A percentile compares a stretch with the other conserved stretches of the same genome.
Evolutionary conservation across 2,113 vertebrate species (phyloP).

Genomic region (Misgurnus mizolepis): DNA sequence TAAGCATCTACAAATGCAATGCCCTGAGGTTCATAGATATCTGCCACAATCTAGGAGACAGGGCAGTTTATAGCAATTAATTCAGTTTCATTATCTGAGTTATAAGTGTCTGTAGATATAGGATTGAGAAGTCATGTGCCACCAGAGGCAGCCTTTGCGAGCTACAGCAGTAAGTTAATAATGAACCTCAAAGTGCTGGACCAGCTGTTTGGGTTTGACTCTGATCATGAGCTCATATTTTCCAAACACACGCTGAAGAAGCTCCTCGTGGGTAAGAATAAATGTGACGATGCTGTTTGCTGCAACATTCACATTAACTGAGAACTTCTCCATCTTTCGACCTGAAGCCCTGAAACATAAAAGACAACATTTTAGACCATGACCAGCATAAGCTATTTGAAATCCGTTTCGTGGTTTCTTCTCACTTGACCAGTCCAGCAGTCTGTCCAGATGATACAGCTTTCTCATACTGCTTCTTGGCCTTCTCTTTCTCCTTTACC

Average conservation of each 20-base stretch:
- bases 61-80: not conserved
- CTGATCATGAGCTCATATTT: constrained; percentile 87
- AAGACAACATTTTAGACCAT: too few relatives aligned
- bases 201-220: constrained; percentile 85
- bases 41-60: constrained; percentile 80
- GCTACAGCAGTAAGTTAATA: not conserved
- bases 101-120: too few relatives aligned
- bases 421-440: constrained; percentile 90
- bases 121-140: too few relatives aligned
- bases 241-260: constrained; percentile 82
- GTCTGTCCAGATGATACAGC: constrained; percentile 86
- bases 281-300: constrained; percentile 83
- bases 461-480: constrained; percentile 86
- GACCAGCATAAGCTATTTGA: too few relatives aligned
- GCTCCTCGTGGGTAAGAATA: constrained; percentile 86
- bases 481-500: constrained; percentile 89
- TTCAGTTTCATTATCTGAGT: too few relatives aligned
- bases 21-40: constrained; percentile 90
- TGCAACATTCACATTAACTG: constrained; percentile 84
- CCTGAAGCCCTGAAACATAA: constrained; percentile 79
- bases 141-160: too few relatives aligned
- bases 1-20: constrained; percentile 80
- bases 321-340: constrained; percentile 91
- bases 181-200: constrained; percentile 80
- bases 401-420: not conserved